Conservation (phyloP, 2,888 invertebrate species). For the Agriopis marginaria region DNA sequence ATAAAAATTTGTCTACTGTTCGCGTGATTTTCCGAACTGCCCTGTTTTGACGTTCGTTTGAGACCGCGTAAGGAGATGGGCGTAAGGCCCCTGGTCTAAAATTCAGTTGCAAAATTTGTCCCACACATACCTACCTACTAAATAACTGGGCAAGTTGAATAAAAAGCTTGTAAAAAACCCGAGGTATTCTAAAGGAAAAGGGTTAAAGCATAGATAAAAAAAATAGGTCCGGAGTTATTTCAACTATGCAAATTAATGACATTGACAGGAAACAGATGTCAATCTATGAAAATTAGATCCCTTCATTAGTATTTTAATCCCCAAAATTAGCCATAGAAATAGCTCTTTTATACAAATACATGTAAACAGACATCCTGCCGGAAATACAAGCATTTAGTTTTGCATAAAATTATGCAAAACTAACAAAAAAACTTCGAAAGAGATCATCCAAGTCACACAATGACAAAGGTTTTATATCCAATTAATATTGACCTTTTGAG, state of each 20-base stretch:
- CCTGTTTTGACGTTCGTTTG: too few relatives aligned
- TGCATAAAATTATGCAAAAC: slow-evolving; percentile 31
- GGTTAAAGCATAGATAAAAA: too few relatives aligned
- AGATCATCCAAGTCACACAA: slow-evolving; percentile 16
- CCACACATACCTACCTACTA: too few relatives aligned
- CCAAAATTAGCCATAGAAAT: slow-evolving; percentile 33
- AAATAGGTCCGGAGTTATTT: too few relatives aligned
- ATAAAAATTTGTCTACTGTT: too few relatives aligned
- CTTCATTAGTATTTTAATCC: slow-evolving; percentile 29
- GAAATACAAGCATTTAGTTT: slow-evolving; percentile 20
- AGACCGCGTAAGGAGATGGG: too few relatives aligned
- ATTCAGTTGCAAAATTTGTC: too few relatives aligned
- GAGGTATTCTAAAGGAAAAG: too few relatives aligned
- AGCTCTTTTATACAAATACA: slow-evolving; percentile 40
- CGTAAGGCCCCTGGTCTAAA: too few relatives aligned
- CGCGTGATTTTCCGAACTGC: too few relatives aligned
- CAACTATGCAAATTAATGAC: background rate
- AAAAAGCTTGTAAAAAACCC: too few relatives aligned
- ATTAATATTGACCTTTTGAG: slow-evolving; percentile 19
- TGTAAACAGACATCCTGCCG: slow-evolving; percentile 43
- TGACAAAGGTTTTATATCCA: slow-evolving; percentile 13
- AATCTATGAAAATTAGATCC: slow-evolving; percentile 28
- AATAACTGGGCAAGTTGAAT: too few relatives aligned
- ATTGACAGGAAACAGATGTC: slow-evolving; percentile 28
- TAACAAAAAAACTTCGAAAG: slow-evolving; percentile 21